These are phyloP conservation scores for Napeogenes inachia DNA, from an alignment of 2,888 invertebrate species.

Conservation along the genomic window DNA sequence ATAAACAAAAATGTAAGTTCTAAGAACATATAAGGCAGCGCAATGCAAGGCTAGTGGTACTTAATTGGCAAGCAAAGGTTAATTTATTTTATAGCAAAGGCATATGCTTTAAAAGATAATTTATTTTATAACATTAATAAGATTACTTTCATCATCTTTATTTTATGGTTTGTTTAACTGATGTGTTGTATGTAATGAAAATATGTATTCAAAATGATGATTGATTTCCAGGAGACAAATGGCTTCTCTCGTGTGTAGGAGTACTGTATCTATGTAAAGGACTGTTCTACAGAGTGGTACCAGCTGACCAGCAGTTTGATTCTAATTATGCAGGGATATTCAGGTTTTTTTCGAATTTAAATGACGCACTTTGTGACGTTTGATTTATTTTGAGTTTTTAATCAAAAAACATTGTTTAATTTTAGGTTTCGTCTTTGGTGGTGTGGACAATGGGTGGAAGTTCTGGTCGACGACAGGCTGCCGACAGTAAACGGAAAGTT, in stretches of 20 bases:
- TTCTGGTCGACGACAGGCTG: slow-evolving; percentile 90
- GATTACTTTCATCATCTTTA: too few species aligned
- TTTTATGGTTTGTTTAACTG: too few species aligned
- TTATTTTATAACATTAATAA: too few species aligned
- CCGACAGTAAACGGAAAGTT: slow-evolving; percentile 92
- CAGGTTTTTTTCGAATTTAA: slow-evolving; percentile 49
- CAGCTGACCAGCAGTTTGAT: slow-evolving; percentile 90
- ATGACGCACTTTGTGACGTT: neutral
- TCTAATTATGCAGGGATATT: slow-evolving; percentile 87
- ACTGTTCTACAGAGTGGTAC: slow-evolving; percentile 93
- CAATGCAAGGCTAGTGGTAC: slow-evolving; percentile 1
- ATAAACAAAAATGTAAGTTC: neutral
- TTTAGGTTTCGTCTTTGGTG: slow-evolving; percentile 91
- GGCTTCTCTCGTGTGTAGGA: slow-evolving; percentile 93
- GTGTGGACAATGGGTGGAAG: slow-evolving; percentile 95
- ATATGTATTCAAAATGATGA: slow-evolving; percentile 3
- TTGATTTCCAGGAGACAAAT: slow-evolving; percentile 84
- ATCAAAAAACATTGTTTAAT: neutral
- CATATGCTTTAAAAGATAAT: too few species aligned
- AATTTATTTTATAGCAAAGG: neutral
- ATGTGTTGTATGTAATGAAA: neutral
- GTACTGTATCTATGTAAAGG: slow-evolving; percentile 90
- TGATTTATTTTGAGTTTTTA: neutral
- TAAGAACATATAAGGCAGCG: neutral
- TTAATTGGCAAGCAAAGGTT: slow-evolving; percentile 1